Conservation (phyloP, 2,113 vertebrate species). For the Balaeniceps rex region DNA sequence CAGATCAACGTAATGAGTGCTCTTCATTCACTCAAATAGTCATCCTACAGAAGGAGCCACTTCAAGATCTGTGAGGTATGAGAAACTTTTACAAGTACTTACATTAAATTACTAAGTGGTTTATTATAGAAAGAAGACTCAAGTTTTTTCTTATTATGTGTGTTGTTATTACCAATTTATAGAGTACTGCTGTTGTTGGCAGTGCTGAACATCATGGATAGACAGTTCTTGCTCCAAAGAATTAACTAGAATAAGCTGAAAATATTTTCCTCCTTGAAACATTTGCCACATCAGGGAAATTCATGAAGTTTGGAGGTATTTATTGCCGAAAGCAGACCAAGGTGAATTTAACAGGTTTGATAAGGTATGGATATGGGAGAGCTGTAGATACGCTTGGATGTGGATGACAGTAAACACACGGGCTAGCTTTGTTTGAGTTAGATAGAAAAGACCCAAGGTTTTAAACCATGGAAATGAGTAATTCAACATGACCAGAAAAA, state of each 20-base stretch:
- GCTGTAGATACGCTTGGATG: no score
- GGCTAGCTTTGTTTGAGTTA: neutral
- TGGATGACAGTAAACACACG: neutral
- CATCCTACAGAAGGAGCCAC: neutral
- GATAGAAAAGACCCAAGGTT: conserved; percentile 18
- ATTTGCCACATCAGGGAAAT: neutral
- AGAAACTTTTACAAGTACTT: neutral
- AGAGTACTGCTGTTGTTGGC: neutral
- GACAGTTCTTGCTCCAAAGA: neutral
- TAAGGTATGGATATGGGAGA: neutral
- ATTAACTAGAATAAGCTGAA: neutral
- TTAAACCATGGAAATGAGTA: conserved; percentile 52
- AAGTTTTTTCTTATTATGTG: neutral
- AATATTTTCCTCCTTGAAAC: neutral
- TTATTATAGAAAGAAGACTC: neutral
- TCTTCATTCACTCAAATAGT: neutral
- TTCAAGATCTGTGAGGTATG: neutral
- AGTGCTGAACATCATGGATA: neutral
- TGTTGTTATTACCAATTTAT: neutral
- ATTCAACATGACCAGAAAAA: conserved; percentile 44
- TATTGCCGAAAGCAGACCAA: neutral
- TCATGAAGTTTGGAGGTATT: neutral
- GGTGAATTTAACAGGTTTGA: neutral
- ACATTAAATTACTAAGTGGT: neutral
- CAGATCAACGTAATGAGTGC: neutral